phyloP scores from a whole-genome alignment of 2,797 vertebrate species.

The Notolepis coatsorum region DNA sequence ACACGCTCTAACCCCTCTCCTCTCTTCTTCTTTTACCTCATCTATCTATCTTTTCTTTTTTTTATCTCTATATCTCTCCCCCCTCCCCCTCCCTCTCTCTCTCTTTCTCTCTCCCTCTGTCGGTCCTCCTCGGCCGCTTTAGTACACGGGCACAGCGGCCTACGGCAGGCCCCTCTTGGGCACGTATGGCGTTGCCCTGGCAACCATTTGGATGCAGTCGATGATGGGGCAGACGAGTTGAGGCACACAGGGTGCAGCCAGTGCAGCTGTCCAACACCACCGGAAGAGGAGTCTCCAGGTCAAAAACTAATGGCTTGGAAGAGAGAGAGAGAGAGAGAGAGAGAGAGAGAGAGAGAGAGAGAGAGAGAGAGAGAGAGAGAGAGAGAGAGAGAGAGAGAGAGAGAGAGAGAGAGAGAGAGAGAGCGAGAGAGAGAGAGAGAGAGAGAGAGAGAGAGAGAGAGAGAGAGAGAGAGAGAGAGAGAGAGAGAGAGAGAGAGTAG shows the following conservation, averaged over 20 bases:
- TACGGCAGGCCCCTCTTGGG: constrained; percentile 87
- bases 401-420: neutral
- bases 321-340: neutral
- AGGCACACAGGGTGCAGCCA: constrained; percentile 88
- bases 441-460: neutral
- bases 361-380: neutral
- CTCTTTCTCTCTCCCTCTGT: too few relatives aligned
- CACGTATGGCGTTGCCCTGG: constrained; percentile 86
- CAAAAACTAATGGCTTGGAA: constrained; percentile 87
- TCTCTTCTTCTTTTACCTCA: constrained; percentile 7
- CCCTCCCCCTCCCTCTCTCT: too few relatives aligned
- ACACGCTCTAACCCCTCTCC: neutral
- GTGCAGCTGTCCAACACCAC: constrained; percentile 84
- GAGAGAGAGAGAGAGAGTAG: neutral
- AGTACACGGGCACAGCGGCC: constrained; percentile 69
- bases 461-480: neutral
- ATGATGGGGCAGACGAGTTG: constrained; percentile 89
- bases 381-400: neutral
- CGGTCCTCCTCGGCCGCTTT: constrained; percentile 57
- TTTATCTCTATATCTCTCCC: too few relatives aligned
- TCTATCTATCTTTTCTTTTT: too few relatives aligned
- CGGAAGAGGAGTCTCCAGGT: constrained; percentile 86
- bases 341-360: neutral
- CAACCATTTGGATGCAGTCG: constrained; percentile 90
- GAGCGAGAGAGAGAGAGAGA: too few relatives aligned